Percentiles rank a stretch among this genome's conserved stretches.
phyloP scores from a whole-genome alignment of 2,113 vertebrate genomes.

The Rhombomys opimus region DNA sequence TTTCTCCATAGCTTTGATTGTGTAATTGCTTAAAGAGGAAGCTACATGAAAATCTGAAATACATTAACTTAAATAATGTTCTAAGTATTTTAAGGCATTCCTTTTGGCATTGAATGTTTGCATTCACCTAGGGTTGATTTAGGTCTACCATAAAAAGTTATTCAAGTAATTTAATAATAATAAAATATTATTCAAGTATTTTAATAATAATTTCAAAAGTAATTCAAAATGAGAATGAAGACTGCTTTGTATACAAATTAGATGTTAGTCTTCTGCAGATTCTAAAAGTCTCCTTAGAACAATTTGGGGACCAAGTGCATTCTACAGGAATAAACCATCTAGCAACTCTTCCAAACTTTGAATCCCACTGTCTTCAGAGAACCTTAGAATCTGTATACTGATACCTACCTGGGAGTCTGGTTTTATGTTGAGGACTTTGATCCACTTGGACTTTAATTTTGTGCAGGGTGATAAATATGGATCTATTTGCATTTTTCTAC shows the following conservation, averaged over 20 bases:
- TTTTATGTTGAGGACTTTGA: too few species aligned
- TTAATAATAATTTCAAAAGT: background rate
- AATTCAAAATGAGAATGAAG: background rate
- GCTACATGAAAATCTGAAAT: background rate
- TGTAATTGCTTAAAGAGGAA: background rate
- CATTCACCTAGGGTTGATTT: constrained; percentile 22
- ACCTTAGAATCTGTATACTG: background rate
- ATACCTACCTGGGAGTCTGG: background rate
- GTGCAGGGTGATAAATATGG: too few species aligned
- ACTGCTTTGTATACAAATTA: background rate
- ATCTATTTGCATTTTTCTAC: too few species aligned
- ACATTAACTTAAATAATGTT: background rate
- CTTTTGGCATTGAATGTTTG: constrained; percentile 46
- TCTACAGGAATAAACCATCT: background rate
- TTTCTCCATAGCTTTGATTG: constrained; percentile 17
- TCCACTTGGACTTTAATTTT: too few species aligned
- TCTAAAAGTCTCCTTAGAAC: background rate
- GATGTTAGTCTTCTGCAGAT: background rate
- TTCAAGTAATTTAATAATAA: background rate
- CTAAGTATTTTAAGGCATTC: background rate
- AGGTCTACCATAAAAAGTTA: background rate
- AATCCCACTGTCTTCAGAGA: background rate
- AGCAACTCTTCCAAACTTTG: background rate
- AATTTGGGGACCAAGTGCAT: background rate
- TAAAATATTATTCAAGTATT: background rate